Evolutionary conservation across 2,888 invertebrate genomes (phyloP).

Genomic region (Apamea anceps): DNA sequence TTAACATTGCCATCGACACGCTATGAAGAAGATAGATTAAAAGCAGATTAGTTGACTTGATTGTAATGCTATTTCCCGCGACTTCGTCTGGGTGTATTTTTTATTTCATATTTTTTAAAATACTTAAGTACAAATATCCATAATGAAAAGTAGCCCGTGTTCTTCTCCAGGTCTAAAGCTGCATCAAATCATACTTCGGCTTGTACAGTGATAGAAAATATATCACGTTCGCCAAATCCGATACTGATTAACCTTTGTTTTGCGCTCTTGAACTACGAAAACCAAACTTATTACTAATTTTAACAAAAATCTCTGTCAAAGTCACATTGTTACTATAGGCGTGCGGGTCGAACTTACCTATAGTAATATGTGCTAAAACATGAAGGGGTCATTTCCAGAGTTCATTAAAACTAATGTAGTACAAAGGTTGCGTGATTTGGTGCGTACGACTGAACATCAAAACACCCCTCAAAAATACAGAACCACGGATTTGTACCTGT

Average conservation of each 20-base stretch:
- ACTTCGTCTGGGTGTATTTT: background rate
- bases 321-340: background rate
- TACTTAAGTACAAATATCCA: background rate
- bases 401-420: conserved; percentile 48
- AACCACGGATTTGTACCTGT: background rate
- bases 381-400: conserved; percentile 14
- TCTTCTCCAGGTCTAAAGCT: background rate
- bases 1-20: background rate
- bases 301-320: background rate
- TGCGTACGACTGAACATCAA: conserved; percentile 50
- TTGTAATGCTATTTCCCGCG: background rate
- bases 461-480: conserved; percentile 32
- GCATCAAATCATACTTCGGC: conserved; percentile 20
- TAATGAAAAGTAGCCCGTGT: background rate
- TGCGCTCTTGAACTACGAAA: background rate
- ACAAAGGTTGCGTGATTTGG: conserved; percentile 43
- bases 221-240: conserved; percentile 43
- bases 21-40: background rate
- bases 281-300: no score
- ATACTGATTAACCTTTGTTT: conserved; percentile 7
- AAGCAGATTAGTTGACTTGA: conserved; percentile 56
- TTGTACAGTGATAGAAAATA: conserved; percentile 36
- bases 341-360: background rate
- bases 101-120: background rate
- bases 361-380: background rate